Evolutionary conservation across 1,140 invertebrate genomes (phyloP), one percentile per base, ranked within the genome.

Genomic region (Ostrea denselamellosa): DNA sequence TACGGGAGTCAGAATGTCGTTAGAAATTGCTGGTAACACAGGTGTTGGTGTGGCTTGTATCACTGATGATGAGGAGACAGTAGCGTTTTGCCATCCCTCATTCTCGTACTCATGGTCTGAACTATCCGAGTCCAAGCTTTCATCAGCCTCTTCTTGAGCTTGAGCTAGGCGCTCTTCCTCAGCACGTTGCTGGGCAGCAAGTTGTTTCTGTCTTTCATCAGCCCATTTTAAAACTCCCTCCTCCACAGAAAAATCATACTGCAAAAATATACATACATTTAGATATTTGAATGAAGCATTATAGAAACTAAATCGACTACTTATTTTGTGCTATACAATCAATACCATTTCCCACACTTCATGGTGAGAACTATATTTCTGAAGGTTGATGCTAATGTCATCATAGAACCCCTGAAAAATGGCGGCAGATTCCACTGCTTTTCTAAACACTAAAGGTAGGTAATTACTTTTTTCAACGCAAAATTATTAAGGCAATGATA

Each of bases 211-310:
- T 65, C 88, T 87, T 65, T 87, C 88, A 54, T 87, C 53, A 19
- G 89, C 89, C 89, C 89, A 89, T 86, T 89, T 85, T 52, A 89
- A 82, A 44, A 89, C 89, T 68, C 89, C 89, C 25, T 89, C 86
- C 51, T 89, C 89, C 22, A 86, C 68, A 12, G 86, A 84, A 83
- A 89, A 89, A 25, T 87, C 84, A 84, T 89, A 89, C 89, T 89
- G 86, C 28, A 87, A 86, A n/a, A 34, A 28, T 28, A 85, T 25
- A 56, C 8, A 56, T 58, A 58, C 52, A 58, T 56, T 22, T 8
- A 54, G 25, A 51, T 81, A 81, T 34, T n/a, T 5, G 12, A 81
- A 51, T 14, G 68, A 77, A 9, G 34, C 34, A 44, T 44, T 44
- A 44, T 44, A 44, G 34, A 44, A 44, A 44, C 34, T 44, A 44